phyloP scores from a whole-genome alignment of 2,113 vertebrate species.

The human region GRCh38 chr7:111852501-111853000 shows the following conservation, averaged over 20 bases:
- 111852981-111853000: background rate
- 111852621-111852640: conserved; percentile 36
- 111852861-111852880: conserved; percentile 26
- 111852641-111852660: conserved; percentile 28
- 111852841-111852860: conserved; percentile 71
- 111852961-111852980: background rate
- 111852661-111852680: background rate
- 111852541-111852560: background rate
- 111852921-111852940: background rate
- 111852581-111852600: conserved; percentile 6
- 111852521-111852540: background rate
- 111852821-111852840: conserved; percentile 79
- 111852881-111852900: background rate
- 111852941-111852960: background rate
- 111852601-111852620: background rate
- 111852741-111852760: conserved; percentile 33
- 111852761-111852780: conserved; percentile 34
- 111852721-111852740: background rate
- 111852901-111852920: background rate
- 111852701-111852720: conserved; percentile 10
- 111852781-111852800: conserved; percentile 46
- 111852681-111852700: background rate
- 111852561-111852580: conserved; percentile 40
- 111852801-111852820: conserved; percentile 70
- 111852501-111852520: background rate